Conservation (phyloP, 92 coral and sea anemone genomes). For the Porites lobata region DNA sequence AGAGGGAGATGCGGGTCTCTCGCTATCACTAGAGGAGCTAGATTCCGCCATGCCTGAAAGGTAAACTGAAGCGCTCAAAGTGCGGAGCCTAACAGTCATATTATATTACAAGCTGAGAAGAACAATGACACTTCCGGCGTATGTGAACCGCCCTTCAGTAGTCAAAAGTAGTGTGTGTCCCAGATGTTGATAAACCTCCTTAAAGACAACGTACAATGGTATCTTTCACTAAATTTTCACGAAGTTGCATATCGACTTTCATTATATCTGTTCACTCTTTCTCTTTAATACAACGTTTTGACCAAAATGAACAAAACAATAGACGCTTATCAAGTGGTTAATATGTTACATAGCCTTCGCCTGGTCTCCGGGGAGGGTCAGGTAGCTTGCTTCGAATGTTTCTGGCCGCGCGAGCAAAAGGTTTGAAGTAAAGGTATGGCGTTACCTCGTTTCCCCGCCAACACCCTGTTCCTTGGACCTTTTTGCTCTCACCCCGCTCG, state of each 20-base stretch:
- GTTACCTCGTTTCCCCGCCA: constrained; percentile 7
- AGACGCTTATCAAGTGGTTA: constrained; percentile 29
- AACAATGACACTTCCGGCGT: constrained; percentile 31
- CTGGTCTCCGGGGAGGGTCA: too few species aligned
- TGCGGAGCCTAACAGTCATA: constrained; percentile 16
- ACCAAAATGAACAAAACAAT: neutral
- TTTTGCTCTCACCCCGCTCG: constrained; percentile 21
- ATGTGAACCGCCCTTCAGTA: constrained; percentile 17
- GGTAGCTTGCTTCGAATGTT: constrained; percentile 6
- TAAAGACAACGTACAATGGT: too few species aligned
- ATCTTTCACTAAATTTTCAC: constrained; percentile 15
- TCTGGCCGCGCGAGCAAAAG: constrained; percentile 17
- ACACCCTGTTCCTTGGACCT: constrained; percentile 16
- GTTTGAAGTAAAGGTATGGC: neutral
- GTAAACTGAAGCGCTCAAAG: constrained; percentile 4
- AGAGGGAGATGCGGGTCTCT: constrained; percentile 24
- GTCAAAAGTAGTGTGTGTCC: neutral
- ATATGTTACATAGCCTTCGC: neutral
- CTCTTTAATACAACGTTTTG: constrained; percentile 26
- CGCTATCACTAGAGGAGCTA: constrained; percentile 34
- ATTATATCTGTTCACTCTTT: constrained; percentile 8
- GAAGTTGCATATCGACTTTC: neutral
- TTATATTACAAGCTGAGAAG: constrained; percentile 19
- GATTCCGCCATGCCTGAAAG: constrained; percentile 31
- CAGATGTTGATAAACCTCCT: constrained; percentile 13